These are phyloP conservation scores for Drosophila burlai DNA, from an alignment of 1,140 invertebrate genomes.

Conservation along the genomic window DNA sequence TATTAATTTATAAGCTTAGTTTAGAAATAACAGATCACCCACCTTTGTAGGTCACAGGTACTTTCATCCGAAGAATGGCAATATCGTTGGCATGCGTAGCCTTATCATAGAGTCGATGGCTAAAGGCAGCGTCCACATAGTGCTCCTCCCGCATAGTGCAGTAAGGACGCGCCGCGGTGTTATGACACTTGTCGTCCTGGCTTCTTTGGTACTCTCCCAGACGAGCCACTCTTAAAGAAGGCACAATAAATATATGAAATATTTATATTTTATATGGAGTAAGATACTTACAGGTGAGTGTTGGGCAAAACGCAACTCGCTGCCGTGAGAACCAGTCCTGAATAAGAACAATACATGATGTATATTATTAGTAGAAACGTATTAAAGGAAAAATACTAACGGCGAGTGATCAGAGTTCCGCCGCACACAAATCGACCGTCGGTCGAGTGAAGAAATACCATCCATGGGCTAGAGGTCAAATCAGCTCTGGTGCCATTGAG, in stretches of 20 bases:
- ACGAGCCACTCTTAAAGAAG: background rate
- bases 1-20: too few species aligned
- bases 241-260: background rate
- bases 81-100: conserved; percentile 2
- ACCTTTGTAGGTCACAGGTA: conserved; percentile 11
- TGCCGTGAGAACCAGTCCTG: conserved; percentile 12
- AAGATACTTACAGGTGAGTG: background rate
- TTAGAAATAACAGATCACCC: too few species aligned
- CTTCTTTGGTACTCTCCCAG: conserved; percentile 23
- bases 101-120: background rate
- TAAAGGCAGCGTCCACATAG: conserved; percentile 1
- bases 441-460: conserved; percentile 7
- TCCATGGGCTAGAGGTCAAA: conserved; percentile 9
- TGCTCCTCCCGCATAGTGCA: conserved; percentile 1
- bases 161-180: background rate
- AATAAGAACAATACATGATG: background rate
- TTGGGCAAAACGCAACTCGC: conserved; percentile 7
- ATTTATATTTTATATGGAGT: background rate
- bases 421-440: conserved; percentile 5
- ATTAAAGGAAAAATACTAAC: too few species aligned
- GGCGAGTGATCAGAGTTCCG: conserved; percentile 4
- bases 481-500: background rate
- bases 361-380: background rate
- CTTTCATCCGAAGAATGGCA: conserved; percentile 2
- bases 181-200: background rate